A percentile compares a stretch with the other conserved stretches of the same genome.
Evolutionary conservation across 2,888 invertebrate genomes (phyloP).

Genomic region (Arenicola marina): DNA sequence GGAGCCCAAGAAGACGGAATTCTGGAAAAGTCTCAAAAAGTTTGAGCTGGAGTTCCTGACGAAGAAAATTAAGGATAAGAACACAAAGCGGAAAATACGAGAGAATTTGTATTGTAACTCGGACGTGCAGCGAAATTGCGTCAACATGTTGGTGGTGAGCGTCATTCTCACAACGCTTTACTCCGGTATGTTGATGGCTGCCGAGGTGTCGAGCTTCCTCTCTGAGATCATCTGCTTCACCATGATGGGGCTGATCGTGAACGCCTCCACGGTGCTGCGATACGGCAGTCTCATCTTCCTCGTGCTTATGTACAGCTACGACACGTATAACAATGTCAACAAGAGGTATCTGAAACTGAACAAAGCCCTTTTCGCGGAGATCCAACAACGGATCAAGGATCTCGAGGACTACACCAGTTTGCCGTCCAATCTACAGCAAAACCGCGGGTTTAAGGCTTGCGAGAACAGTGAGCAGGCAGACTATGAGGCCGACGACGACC

Average conservation of each 20-base stretch:
- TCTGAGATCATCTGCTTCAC: slow-evolving; percentile 39
- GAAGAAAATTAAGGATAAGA: neutral
- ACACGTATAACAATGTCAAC: slow-evolving; percentile 56
- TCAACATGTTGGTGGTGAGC: neutral
- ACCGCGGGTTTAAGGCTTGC: slow-evolving; percentile 30
- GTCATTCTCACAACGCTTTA: slow-evolving; percentile 20
- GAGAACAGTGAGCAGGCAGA: slow-evolving; percentile 48
- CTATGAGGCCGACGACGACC: slow-evolving; percentile 27
- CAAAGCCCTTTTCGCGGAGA: slow-evolving; percentile 51
- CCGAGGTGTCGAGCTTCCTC: slow-evolving; percentile 18
- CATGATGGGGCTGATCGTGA: slow-evolving; percentile 59
- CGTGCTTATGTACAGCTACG: slow-evolving; percentile 57
- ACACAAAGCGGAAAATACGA: neutral
- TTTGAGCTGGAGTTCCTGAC: neutral
- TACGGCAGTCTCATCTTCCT: slow-evolving; percentile 55
- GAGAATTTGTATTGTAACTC: neutral
- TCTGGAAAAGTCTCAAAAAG: neutral
- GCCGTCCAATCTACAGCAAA: slow-evolving; percentile 47
- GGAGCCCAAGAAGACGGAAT: neutral
- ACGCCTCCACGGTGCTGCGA: slow-evolving; percentile 52
- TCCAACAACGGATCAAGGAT: slow-evolving; percentile 52
- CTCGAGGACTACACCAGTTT: slow-evolving; percentile 51
- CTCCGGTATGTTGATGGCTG: slow-evolving; percentile 33
- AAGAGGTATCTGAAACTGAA: slow-evolving; percentile 54
- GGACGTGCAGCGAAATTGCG: too few species aligned